Evolutionary conservation across 2,797 vertebrate genomes (phyloP).

Genomic region (Paramormyrops hopkinsi): DNA sequence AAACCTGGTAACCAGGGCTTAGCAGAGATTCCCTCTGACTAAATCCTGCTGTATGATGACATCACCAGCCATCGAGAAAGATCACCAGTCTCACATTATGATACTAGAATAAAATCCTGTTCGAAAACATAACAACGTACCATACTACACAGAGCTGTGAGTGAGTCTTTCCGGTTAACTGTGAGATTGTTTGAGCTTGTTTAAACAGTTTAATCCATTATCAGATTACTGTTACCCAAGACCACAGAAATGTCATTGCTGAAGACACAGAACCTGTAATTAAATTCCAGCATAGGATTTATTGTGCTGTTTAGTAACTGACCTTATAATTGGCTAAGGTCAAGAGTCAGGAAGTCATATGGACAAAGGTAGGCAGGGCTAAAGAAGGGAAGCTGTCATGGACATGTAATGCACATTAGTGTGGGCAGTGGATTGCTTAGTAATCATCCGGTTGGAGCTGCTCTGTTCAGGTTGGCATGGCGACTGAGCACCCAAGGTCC

Average conservation of each 20-base stretch:
- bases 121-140: neutral
- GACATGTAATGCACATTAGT: neutral
- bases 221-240: neutral
- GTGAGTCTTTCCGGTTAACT: neutral
- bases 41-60: neutral
- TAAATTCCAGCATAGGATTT: conserved; percentile 20
- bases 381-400: neutral
- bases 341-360: conserved; percentile 18
- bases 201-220: neutral
- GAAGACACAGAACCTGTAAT: neutral
- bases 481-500: conserved; percentile 16
- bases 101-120: neutral
- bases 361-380: neutral
- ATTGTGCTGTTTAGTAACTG: conserved; percentile 22
- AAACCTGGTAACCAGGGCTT: neutral
- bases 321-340: conserved; percentile 21
- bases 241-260: neutral
- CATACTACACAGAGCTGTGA: neutral
- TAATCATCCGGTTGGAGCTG: neutral
- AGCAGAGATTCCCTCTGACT: neutral
- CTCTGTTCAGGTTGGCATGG: conserved; percentile 28
- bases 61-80: neutral
- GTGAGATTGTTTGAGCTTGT: neutral
- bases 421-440: neutral
- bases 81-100: neutral